Evolutionary conservation across 2,888 invertebrate species (phyloP).

Genomic region (Eupithecia pulchellata): DNA sequence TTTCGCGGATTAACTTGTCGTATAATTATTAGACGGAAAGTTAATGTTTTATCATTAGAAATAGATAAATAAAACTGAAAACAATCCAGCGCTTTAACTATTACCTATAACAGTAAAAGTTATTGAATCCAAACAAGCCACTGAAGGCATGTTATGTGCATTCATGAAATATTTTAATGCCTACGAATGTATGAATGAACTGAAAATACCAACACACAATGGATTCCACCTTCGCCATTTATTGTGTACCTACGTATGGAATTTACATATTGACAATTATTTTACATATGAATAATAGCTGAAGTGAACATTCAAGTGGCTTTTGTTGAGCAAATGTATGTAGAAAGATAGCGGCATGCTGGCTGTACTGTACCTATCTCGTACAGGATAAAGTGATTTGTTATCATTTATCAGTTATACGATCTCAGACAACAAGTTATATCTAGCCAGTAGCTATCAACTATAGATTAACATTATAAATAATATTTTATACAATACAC

Average conservation of each 20-base stretch:
- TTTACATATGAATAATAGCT: conserved; percentile 10
- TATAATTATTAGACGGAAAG: neutral
- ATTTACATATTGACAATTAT: conserved; percentile 1
- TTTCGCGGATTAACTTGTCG: conserved; percentile 3
- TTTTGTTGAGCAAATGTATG: conserved; percentile 8
- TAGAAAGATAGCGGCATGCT: conserved; percentile 11
- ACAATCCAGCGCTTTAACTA: neutral
- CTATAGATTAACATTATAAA: neutral
- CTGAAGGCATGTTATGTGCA: neutral
- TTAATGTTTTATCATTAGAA: neutral
- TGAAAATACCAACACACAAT: conserved; percentile 5
- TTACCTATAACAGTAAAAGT: neutral
- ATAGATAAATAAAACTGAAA: neutral
- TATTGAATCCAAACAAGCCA: neutral
- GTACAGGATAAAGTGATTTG: conserved; percentile 21
- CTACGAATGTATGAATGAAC: conserved; percentile 7
- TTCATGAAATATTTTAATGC: conserved; percentile 2
- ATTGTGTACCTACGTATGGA: neutral
- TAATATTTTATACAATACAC: neutral
- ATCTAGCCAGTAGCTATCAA: conserved; percentile 8
- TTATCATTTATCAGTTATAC: conserved; percentile 20
- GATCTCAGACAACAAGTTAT: conserved; percentile 22
- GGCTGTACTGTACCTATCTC: no score
- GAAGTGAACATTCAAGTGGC: conserved; percentile 7
- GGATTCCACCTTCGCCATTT: conserved; percentile 10